Evolutionary conservation across 2,888 invertebrate genomes (phyloP).

Genomic region (Heliothis peltigera): DNA sequence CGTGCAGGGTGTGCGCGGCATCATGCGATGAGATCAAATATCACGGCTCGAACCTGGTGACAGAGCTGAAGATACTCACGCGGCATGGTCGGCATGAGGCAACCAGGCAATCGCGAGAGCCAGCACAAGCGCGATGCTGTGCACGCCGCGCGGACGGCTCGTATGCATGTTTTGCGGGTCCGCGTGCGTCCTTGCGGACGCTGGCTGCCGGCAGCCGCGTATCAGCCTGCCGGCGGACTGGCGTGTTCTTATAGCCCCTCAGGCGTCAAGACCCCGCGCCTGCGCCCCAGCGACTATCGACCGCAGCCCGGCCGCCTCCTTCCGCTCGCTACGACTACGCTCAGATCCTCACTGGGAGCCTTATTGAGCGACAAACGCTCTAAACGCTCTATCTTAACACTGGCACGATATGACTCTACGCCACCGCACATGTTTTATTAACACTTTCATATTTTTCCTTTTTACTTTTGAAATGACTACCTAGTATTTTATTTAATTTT

Average conservation of each 20-base stretch:
- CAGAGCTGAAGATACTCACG: constrained; percentile 76
- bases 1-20: constrained; percentile 58
- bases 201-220: constrained; percentile 84
- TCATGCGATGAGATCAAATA: constrained; percentile 56
- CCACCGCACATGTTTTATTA: constrained; percentile 71
- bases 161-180: constrained; percentile 78
- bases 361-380: constrained; percentile 79
- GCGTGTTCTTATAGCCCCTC: constrained; percentile 69
- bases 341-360: constrained; percentile 77
- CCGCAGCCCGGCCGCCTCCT: constrained; percentile 76
- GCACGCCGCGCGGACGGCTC: constrained; percentile 81
- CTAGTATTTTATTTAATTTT: no score
- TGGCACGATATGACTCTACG: constrained; percentile 65
- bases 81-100: constrained; percentile 80
- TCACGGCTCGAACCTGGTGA: constrained; percentile 34
- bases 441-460: constrained; percentile 56
- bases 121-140: constrained; percentile 81
- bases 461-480: no score
- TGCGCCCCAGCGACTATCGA: constrained; percentile 81
- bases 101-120: constrained; percentile 81
- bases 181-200: constrained; percentile 75
- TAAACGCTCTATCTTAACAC: constrained; percentile 73
- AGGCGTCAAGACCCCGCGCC: constrained; percentile 75
- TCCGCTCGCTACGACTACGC: constrained; percentile 73
- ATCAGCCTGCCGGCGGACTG: constrained; percentile 82